Evolutionary conservation across 2,113 vertebrate species (phyloP), one percentile per base, ranked within the genome.

Genomic region (Cavia aperea): DNA sequence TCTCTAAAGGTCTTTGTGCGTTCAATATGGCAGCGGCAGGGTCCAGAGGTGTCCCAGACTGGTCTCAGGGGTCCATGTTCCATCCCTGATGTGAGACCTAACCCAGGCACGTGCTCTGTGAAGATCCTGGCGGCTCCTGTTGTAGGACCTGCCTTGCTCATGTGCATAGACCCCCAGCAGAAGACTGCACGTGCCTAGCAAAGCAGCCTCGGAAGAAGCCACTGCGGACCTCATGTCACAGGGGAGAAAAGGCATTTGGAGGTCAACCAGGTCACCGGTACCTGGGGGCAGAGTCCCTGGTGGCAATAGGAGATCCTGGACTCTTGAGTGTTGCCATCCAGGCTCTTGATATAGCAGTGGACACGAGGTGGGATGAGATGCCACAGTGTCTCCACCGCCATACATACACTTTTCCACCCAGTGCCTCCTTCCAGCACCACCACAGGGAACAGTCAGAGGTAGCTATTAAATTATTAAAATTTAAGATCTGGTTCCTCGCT

Each of bases 141-240:
- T 0, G 0, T 4, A 79, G 83, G 56, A 26, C 23, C 29, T 13
- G 23, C 31, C 54, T 72, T 36, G 36, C 72, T 9, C 46, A 43
- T 9, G 2, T 31, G 39, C 12, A 33, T n/a, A 26, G 23, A n/a
- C 7, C 33, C 9, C 1, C 24, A 24, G 13, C 1, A 31, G 33
- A 68, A 0, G 10, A 49, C 0, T 21, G 51, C 81, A 78, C 70
- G 23, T 14, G 72, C 46, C 14, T 24, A 60, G 54, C 78, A 49
- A 85, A 54, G 43, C 0, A 1, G 33, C 49, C 19, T 51, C 82
- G 73, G 23, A 51, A 90, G 43, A 56, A 92, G 73, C 23, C 43
- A 23, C 33, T 72, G 14, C 86, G 15, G 12, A 75, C 2, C 58
- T 81, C 43, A 73, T n/a, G 78, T 46, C n/a, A 78, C 11, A 81